These are phyloP conservation scores for Hiodon alosoides DNA, from an alignment of 2,113 vertebrate species.

Conservation along the genomic window DNA sequence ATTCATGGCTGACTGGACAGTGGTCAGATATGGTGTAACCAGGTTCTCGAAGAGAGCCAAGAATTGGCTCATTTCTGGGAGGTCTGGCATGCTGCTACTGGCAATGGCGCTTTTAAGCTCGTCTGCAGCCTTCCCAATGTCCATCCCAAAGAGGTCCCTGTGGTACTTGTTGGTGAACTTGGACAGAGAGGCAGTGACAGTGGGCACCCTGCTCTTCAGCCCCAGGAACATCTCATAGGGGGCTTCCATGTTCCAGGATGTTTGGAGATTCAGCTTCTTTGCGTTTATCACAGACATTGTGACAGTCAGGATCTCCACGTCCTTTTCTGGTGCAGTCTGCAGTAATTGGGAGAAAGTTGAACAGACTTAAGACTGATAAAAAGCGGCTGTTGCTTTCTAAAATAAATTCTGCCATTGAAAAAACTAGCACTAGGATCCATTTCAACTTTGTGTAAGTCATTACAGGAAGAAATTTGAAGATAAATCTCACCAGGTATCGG, in stretches of 20 bases:
- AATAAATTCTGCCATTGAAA: too few species aligned
- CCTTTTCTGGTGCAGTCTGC: constrained; percentile 70
- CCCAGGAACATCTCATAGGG: constrained; percentile 58
- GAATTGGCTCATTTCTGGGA: constrained; percentile 46
- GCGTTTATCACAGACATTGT: constrained; percentile 59
- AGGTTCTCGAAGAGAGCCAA: constrained; percentile 51
- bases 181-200: constrained; percentile 51
- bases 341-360: constrained; percentile 27
- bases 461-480: not conserved
- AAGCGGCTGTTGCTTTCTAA: too few species aligned
- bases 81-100: constrained; percentile 44
- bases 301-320: constrained; percentile 65
- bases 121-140: constrained; percentile 45
- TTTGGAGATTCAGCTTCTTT: constrained; percentile 62
- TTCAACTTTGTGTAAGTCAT: not conserved
- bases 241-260: constrained; percentile 73
- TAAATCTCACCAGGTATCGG: constrained; percentile 64
- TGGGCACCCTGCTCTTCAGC: constrained; percentile 63
- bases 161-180: constrained; percentile 58
- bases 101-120: constrained; percentile 54
- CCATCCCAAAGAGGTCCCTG: constrained; percentile 58
- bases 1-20: constrained; percentile 64
- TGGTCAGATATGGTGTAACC: constrained; percentile 49
- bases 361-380: too few species aligned
- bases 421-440: too few species aligned